These are phyloP conservation scores for Xyrichtys novacula DNA, from an alignment of 2,797 vertebrate genomes.

Conservation along the genomic window DNA sequence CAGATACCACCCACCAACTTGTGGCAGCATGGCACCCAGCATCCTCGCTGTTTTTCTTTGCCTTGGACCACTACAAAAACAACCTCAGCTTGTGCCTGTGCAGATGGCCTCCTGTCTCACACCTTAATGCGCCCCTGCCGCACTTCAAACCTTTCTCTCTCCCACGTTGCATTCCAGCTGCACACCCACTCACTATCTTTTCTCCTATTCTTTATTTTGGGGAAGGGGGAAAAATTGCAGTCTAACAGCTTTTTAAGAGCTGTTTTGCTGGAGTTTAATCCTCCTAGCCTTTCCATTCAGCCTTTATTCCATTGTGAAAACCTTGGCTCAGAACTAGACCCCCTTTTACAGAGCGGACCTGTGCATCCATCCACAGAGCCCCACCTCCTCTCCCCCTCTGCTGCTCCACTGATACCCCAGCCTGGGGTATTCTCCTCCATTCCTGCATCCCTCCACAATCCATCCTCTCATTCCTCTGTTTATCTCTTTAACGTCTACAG, in stretches of 20 bases:
- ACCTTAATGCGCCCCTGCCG: slow-evolving; percentile 33
- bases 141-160: slow-evolving; percentile 55
- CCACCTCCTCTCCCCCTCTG: neutral
- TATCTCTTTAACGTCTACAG: slow-evolving; percentile 60
- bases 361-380: slow-evolving; percentile 63
- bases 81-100: slow-evolving; percentile 37
- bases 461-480: slow-evolving; percentile 66
- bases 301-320: slow-evolving; percentile 85
- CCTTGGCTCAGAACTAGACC: slow-evolving; percentile 81
- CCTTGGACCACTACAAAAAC: slow-evolving; percentile 30
- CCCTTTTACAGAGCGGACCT: slow-evolving; percentile 75
- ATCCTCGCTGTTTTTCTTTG: slow-evolving; percentile 53
- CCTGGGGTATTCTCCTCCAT: slow-evolving; percentile 55
- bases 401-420: slow-evolving; percentile 57
- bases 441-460: slow-evolving; percentile 58
- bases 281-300: slow-evolving; percentile 82
- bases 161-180: slow-evolving; percentile 68
- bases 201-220: slow-evolving; percentile 73
- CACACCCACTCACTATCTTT: slow-evolving; percentile 66
- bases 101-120: slow-evolving; percentile 51
- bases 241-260: slow-evolving; percentile 89
- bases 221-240: slow-evolving; percentile 84
- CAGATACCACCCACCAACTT: slow-evolving; percentile 67
- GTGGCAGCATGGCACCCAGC: slow-evolving; percentile 40
- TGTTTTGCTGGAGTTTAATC: slow-evolving; percentile 87